Evolutionary conservation across 1,140 invertebrate genomes (phyloP).

Genomic region (Rhopalosiphum maidis): DNA sequence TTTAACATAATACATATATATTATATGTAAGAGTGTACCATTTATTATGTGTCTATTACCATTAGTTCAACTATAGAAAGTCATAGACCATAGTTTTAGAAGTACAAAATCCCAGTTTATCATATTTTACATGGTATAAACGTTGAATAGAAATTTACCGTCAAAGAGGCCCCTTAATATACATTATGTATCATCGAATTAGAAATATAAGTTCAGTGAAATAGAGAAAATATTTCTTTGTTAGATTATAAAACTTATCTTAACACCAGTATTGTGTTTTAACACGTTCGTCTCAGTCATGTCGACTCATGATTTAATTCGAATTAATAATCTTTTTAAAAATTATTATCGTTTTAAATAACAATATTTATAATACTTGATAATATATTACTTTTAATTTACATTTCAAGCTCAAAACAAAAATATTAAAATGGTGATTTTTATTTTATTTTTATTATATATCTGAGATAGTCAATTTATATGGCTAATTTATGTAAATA

Average conservation of each 20-base stretch:
- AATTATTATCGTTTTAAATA: too few relatives aligned
- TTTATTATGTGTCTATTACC: background rate
- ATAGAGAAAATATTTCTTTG: background rate
- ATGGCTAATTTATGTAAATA: slow-evolving; percentile 3
- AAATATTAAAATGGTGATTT: background rate
- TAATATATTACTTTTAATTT: background rate
- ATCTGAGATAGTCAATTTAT: background rate
- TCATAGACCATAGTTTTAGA: background rate
- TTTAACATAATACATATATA: background rate
- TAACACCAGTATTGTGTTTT: too few relatives aligned
- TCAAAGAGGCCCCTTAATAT: background rate
- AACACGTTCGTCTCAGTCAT: background rate
- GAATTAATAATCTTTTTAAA: background rate
- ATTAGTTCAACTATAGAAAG: background rate
- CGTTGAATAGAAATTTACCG: background rate
- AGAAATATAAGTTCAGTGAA: background rate
- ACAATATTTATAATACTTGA: too few relatives aligned
- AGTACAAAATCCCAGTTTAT: background rate
- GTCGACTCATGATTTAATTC: background rate
- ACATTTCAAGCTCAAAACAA: background rate
- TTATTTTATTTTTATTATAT: background rate
- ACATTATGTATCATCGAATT: background rate
- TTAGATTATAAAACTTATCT: background rate
- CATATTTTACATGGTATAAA: background rate
- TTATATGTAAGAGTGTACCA: background rate